Evolutionary conservation across 2,113 vertebrate genomes (phyloP).

Genomic region (Scomber scombrus): DNA sequence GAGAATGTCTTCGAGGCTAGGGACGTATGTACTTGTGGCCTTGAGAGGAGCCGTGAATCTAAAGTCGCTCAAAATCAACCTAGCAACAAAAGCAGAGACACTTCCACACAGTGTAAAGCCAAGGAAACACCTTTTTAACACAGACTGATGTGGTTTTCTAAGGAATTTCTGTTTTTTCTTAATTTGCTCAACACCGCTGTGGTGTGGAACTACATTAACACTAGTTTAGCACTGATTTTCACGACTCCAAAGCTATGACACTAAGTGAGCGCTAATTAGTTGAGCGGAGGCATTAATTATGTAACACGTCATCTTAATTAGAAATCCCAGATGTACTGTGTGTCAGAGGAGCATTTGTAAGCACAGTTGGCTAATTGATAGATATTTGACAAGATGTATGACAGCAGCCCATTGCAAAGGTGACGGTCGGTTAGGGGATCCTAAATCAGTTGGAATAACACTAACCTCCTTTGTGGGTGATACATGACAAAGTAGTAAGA

Average conservation of each 20-base stretch:
- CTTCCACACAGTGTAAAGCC: neutral
- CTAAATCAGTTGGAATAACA: neutral
- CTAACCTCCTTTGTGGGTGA: neutral
- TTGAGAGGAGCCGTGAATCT: constrained; percentile 36
- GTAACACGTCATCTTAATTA: constrained; percentile 85
- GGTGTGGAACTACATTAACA: constrained; percentile 60
- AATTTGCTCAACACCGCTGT: neutral
- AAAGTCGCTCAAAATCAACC: constrained; percentile 18
- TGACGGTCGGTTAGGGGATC: constrained; percentile 11
- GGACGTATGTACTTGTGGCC: neutral
- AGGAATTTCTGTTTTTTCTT: neutral
- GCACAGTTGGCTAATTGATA: constrained; percentile 82
- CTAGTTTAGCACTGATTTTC: constrained; percentile 75
- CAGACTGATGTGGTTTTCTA: neutral
- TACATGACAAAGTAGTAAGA: neutral
- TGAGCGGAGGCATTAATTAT: constrained; percentile 83
- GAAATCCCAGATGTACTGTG: constrained; percentile 77
- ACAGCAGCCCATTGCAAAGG: constrained; percentile 44
- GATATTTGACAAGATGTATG: constrained; percentile 68
- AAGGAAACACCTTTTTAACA: neutral
- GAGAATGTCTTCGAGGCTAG: constrained; percentile 9
- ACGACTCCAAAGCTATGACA: constrained; percentile 67
- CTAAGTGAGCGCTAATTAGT: constrained; percentile 85
- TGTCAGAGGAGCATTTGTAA: constrained; percentile 80
- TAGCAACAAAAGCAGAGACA: neutral